Conservation (phyloP, 2,113 vertebrate species). For the Engraulis encrasicolus region DNA sequence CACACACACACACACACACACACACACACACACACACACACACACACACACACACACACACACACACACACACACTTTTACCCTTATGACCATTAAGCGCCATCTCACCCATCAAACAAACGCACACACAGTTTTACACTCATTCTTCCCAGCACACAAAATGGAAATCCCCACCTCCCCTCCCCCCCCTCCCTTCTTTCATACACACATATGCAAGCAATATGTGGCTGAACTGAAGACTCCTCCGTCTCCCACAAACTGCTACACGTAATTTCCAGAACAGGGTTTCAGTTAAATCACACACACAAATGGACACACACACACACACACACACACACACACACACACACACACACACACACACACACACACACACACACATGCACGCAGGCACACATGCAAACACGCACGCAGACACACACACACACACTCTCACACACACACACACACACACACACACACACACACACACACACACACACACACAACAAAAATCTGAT, state of each 20-base stretch:
- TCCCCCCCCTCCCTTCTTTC: not conserved
- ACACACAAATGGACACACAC: too few relatives aligned
- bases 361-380: too few relatives aligned
- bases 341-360: too few relatives aligned
- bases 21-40: not conserved
- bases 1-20: slow-evolving; percentile 9
- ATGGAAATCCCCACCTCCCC: too few relatives aligned
- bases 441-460: too few relatives aligned
- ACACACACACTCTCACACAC: too few relatives aligned
- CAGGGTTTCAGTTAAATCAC: not conserved
- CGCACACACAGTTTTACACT: not conserved
- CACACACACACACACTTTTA: not conserved
- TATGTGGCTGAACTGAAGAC: not conserved
- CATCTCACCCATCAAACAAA: not conserved
- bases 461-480: too few relatives aligned
- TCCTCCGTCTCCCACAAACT: not conserved
- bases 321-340: too few relatives aligned
- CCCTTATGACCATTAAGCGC: not conserved
- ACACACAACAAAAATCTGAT: slow-evolving; percentile 1
- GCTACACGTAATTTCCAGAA: not conserved
- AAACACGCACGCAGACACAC: too few relatives aligned
- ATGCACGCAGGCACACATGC: too few relatives aligned
- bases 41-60: not conserved
- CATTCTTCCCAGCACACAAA: not conserved
- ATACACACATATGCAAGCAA: not conserved